phyloP scores from a whole-genome alignment of 2,888 invertebrate species.

The Heliconius aoede region DNA sequence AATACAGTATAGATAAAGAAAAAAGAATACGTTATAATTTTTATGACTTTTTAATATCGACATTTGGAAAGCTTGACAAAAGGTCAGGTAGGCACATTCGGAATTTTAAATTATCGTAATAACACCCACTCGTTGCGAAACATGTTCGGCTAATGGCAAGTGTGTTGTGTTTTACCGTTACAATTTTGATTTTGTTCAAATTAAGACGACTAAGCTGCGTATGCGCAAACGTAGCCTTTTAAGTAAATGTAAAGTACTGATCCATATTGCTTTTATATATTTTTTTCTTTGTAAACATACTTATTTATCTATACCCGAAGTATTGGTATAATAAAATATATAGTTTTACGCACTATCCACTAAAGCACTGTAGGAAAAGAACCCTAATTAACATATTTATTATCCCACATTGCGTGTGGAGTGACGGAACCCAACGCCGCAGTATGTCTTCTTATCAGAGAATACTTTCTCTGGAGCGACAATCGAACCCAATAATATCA shows the following conservation, averaged over 20 bases:
- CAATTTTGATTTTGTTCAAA: conserved; percentile 21
- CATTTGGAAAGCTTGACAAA: conserved; percentile 36
- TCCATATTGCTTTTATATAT: not conserved
- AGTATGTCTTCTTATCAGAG: no score
- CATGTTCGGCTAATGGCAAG: conserved; percentile 27
- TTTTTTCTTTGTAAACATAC: no score
- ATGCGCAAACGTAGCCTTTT: not conserved
- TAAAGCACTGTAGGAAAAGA: no score
- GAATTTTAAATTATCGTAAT: conserved; percentile 34
- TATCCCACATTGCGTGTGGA: no score
- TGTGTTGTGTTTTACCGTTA: conserved; percentile 11
- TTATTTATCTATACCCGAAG: no score
- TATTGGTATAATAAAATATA: no score
- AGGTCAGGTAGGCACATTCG: conserved; percentile 29
- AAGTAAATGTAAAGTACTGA: not conserved
- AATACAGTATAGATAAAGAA: not conserved
- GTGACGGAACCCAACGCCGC: no score
- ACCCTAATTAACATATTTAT: no score
- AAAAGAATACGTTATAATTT: conserved; percentile 51
- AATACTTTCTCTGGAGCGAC: no score
- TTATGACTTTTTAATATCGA: conserved; percentile 44
- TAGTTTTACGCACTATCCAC: no score
- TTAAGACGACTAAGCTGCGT: not conserved
- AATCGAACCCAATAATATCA: no score
- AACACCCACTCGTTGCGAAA: conserved; percentile 26